These are phyloP conservation scores for Metalampra italica DNA, from an alignment of 2,888 invertebrate genomes.

Conservation along the genomic window DNA sequence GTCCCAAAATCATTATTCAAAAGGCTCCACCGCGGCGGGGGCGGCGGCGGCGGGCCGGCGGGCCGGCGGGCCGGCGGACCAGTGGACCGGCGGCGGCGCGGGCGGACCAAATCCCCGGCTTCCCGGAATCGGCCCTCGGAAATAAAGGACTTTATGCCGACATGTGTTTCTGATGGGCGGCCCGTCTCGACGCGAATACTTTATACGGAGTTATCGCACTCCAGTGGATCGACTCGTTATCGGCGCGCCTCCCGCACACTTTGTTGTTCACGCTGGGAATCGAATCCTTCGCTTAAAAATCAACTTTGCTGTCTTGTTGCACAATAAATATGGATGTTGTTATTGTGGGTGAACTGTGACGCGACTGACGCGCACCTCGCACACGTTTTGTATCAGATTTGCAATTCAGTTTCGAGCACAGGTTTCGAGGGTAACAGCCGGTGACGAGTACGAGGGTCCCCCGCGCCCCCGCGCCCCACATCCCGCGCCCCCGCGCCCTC, in stretches of 20 bases:
- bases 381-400: too few species aligned
- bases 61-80: too few species aligned
- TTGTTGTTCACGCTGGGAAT: conserved; percentile 3
- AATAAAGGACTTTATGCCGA: conserved; percentile 9
- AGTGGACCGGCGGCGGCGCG: background rate
- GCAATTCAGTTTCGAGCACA: too few species aligned
- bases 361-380: too few species aligned
- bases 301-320: too few species aligned
- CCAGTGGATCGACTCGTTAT: conserved; percentile 1
- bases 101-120: background rate
- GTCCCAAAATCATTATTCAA: conserved; percentile 18
- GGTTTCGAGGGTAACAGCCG: too few species aligned
- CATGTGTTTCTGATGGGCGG: conserved; percentile 23
- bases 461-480: too few species aligned
- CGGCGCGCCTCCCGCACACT: conserved; percentile 4
- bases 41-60: background rate
- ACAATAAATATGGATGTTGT: too few species aligned
- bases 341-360: too few species aligned
- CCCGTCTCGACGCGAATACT: conserved; percentile 12
- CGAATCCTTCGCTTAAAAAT: background rate
- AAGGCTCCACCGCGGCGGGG: too few species aligned
- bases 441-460: too few species aligned
- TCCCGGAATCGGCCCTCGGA: conserved; percentile 1
- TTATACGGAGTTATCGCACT: conserved; percentile 3
- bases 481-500: too few species aligned